These are phyloP conservation scores for Hetaerina americana DNA, from an alignment of 1,140 invertebrate genomes.

Conservation along the genomic window DNA sequence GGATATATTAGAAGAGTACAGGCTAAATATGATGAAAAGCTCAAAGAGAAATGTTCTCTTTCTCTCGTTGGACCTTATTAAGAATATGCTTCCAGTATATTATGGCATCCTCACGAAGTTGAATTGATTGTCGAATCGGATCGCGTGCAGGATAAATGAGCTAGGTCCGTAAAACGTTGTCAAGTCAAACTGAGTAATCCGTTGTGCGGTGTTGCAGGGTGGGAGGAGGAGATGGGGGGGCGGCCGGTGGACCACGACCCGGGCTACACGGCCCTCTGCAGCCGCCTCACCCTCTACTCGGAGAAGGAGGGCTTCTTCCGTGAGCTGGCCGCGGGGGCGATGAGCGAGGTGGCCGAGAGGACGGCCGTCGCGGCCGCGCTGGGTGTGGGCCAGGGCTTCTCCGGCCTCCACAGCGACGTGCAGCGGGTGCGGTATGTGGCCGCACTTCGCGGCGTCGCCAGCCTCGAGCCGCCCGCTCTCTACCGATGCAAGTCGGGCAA, in stretches of 20 bases:
- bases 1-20: too few relatives aligned
- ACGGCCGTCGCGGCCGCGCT: neutral
- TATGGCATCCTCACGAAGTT: too few relatives aligned
- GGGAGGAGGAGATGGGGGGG: neutral
- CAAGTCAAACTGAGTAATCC: neutral
- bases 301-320: neutral
- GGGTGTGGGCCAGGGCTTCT: neutral
- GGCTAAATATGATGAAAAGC: too few relatives aligned
- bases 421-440: neutral
- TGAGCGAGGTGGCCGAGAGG: neutral
- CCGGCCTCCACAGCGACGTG: neutral
- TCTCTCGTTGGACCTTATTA: too few relatives aligned
- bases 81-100: too few relatives aligned
- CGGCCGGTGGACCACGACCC: neutral
- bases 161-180: too few relatives aligned
- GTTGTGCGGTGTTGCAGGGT: neutral
- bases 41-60: too few relatives aligned
- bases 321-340: neutral
- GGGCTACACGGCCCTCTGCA: neutral
- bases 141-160: too few relatives aligned
- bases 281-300: neutral
- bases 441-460: neutral
- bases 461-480: neutral
- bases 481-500: neutral
- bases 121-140: too few relatives aligned